Conservation (phyloP, 1,140 invertebrate species). For the Drosophila lowei region DNA sequence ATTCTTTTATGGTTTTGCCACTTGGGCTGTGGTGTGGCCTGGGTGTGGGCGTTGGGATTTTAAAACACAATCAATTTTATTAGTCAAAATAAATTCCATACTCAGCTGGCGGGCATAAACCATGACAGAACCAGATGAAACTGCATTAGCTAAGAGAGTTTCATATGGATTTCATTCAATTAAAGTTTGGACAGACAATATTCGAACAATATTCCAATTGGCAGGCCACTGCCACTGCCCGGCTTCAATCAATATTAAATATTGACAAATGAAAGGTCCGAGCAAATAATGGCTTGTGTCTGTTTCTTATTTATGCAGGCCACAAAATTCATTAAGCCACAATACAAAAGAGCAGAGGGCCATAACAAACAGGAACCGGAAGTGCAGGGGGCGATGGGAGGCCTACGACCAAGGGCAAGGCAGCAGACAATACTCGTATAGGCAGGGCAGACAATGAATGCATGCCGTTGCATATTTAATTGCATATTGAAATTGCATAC, state of each 20-base stretch:
- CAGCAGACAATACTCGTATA: slow-evolving; percentile 23
- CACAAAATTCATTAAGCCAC: slow-evolving; percentile 57
- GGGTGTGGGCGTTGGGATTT: slow-evolving; percentile 21
- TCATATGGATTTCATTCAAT: slow-evolving; percentile 13
- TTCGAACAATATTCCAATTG: slow-evolving; percentile 14
- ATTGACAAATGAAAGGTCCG: slow-evolving; percentile 62
- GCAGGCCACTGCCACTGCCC: no score
- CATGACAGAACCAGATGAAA: background rate
- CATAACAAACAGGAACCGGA: slow-evolving; percentile 60
- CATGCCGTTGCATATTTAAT: slow-evolving; percentile 65
- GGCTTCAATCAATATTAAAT: slow-evolving; percentile 49
- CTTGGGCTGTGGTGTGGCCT: background rate
- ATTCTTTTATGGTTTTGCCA: slow-evolving; percentile 45
- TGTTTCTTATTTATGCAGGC: slow-evolving; percentile 71
- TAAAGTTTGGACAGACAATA: slow-evolving; percentile 19
- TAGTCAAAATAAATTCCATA: slow-evolving; percentile 41
- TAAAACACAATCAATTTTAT: slow-evolving; percentile 71
- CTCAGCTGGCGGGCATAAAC: slow-evolving; percentile 9
- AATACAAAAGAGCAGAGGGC: slow-evolving; percentile 55
- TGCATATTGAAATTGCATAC: slow-evolving; percentile 58
- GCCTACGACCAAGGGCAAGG: slow-evolving; percentile 11
- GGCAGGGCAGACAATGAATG: slow-evolving; percentile 57
- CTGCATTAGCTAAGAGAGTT: background rate
- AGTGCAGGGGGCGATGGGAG: background rate
- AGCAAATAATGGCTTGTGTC: slow-evolving; percentile 68